Percentiles rank a stretch among this genome's conserved stretches.
Evolutionary conservation across 1,140 invertebrate species (phyloP).

Genomic region (Drosophila triauraria): DNA sequence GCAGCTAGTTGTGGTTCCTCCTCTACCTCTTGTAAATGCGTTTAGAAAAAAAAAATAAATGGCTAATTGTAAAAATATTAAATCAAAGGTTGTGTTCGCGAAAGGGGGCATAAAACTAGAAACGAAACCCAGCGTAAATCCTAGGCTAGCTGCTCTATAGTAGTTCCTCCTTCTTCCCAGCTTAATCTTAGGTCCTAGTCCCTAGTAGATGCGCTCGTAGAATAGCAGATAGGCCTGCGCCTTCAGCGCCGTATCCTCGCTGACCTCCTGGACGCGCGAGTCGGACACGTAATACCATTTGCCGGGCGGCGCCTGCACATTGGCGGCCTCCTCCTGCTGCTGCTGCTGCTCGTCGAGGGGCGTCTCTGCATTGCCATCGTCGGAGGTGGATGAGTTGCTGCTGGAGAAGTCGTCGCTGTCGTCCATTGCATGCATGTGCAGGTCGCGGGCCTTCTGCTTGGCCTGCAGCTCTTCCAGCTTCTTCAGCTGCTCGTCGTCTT

Average conservation of each 20-base stretch:
- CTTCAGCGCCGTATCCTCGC: slow-evolving; percentile 92
- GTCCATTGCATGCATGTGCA: slow-evolving; percentile 74
- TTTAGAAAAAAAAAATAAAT: background rate
- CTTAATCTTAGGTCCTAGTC: background rate
- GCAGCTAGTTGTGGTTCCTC: too few species aligned
- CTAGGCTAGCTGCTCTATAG: slow-evolving; percentile 1
- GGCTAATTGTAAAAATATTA: background rate
- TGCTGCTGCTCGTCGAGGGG: slow-evolving; percentile 21
- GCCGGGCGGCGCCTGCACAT: slow-evolving; percentile 88
- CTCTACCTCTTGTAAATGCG: slow-evolving; percentile 6
- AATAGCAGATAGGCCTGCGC: slow-evolving; percentile 98
- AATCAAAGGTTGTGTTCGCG: slow-evolving; percentile 1
- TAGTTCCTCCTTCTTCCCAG: background rate
- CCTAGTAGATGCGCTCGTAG: slow-evolving; percentile 94
- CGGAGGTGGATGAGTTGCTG: slow-evolving; percentile 85
- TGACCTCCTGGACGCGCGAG: slow-evolving; percentile 92
- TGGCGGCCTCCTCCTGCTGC: slow-evolving; percentile 62
- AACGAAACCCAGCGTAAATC: slow-evolving; percentile 18
- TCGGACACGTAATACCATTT: slow-evolving; percentile 98
- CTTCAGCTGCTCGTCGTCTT: slow-evolving; percentile 77
- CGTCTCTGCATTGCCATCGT: slow-evolving; percentile 66
- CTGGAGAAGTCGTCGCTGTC: slow-evolving; percentile 86
- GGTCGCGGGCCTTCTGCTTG: slow-evolving; percentile 83
- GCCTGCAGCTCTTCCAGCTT: slow-evolving; percentile 74
- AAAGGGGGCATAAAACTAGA: slow-evolving; percentile 1